Evolutionary conservation across 2,113 vertebrate species (phyloP).

Genomic region (Martes martes): DNA sequence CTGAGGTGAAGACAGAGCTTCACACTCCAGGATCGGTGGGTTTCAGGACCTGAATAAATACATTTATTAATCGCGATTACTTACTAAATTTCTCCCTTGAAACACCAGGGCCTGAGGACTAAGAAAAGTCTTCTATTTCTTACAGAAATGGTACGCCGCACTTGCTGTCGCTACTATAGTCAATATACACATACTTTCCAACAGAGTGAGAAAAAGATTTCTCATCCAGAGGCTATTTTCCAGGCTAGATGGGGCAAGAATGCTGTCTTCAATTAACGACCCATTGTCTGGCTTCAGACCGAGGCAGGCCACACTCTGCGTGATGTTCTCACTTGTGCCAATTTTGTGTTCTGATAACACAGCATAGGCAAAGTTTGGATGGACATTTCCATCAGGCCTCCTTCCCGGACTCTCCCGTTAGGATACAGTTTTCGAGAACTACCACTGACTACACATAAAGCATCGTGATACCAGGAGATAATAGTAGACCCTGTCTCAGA

Average conservation of each 20-base stretch:
- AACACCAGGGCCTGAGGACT: neutral
- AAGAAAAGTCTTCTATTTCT: constrained; percentile 8
- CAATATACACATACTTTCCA: constrained; percentile 43
- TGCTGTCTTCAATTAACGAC: neutral
- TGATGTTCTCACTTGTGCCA: neutral
- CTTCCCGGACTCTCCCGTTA: constrained; percentile 37
- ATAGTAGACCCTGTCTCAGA: constrained; percentile 67
- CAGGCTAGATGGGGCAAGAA: neutral
- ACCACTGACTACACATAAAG: neutral
- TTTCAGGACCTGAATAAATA: constrained; percentile 20
- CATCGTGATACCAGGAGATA: constrained; percentile 73
- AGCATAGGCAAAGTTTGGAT: constrained; percentile 58
- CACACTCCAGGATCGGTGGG: neutral
- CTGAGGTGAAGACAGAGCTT: neutral
- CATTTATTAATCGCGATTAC: neutral
- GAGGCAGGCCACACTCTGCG: constrained; percentile 43
- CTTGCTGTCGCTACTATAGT: neutral
- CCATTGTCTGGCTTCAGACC: accelerated
- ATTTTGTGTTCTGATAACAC: constrained; percentile 73
- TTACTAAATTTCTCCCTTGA: neutral
- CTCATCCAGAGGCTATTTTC: neutral
- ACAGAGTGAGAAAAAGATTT: constrained; percentile 10
- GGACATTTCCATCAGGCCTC: neutral
- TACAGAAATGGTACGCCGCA: constrained; percentile 25
- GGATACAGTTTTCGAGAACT: constrained; percentile 36